Percentiles rank a stretch among this genome's conserved stretches.
Conservation (phyloP, 2,113 vertebrate genomes). For the Oriolus oriolus region DNA sequence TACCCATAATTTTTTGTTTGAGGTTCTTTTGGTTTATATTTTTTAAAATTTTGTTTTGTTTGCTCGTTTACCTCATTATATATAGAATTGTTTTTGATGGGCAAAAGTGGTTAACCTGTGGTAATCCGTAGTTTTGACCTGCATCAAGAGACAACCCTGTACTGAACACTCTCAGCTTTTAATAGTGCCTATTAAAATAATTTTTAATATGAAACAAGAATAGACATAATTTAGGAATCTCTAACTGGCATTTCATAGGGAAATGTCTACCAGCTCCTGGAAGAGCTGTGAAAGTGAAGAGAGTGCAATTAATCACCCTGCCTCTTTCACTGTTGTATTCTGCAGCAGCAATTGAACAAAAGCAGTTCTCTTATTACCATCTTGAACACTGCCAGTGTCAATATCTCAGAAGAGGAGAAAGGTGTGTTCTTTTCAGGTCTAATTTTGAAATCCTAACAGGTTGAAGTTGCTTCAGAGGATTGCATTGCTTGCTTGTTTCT, state of each 20-base stretch:
- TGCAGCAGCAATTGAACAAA: background rate
- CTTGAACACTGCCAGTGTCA: background rate
- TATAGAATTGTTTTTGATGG: accelerated
- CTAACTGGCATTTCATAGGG: background rate
- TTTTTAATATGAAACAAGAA: background rate
- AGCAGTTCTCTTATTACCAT: background rate
- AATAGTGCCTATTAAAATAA: background rate
- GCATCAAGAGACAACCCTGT: background rate
- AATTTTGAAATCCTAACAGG: background rate
- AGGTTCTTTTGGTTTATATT: background rate
- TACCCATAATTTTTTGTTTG: background rate
- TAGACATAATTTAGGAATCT: background rate
- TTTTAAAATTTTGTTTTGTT: background rate
- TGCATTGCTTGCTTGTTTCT: background rate
- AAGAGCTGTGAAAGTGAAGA: background rate
- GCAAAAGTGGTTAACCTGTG: background rate
- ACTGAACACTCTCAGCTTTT: background rate
- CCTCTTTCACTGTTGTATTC: background rate
- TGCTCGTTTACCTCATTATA: background rate
- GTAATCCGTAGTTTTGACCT: background rate
- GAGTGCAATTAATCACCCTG: background rate
- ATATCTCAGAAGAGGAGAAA: background rate
- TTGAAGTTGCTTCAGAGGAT: background rate
- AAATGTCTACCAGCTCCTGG: background rate
- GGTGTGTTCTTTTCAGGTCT: background rate